Evolutionary conservation across 2,113 vertebrate genomes (phyloP).

Genomic region (Plectropomus leopardus): DNA sequence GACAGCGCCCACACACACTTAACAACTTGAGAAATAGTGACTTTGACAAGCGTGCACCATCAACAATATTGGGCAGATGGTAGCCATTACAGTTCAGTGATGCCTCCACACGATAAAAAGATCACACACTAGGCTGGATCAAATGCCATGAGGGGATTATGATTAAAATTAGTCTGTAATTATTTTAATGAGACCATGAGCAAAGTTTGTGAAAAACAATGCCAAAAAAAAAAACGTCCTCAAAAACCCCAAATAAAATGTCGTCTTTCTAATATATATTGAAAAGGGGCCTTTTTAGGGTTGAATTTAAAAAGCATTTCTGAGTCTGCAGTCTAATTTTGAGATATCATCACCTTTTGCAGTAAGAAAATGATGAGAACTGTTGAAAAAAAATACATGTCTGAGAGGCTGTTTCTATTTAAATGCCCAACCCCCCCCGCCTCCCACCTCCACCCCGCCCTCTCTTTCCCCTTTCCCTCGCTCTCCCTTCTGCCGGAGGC

Average conservation of each 20-base stretch:
- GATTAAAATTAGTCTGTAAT: constrained; percentile 26
- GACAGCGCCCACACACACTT: neutral
- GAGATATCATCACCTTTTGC: neutral
- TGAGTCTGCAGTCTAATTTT: neutral
- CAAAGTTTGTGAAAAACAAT: neutral
- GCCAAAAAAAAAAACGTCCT: neutral
- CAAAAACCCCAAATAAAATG: neutral
- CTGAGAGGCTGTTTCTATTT: constrained; percentile 61
- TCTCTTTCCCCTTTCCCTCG: constrained; percentile 27
- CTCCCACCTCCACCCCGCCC: constrained; percentile 35
- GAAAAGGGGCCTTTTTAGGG: neutral
- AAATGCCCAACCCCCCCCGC: constrained; percentile 30
- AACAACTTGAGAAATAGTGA: constrained; percentile 35
- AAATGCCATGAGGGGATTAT: constrained; percentile 7
- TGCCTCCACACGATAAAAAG: constrained; percentile 40
- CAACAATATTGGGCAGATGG: constrained; percentile 56
- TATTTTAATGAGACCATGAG: constrained; percentile 18
- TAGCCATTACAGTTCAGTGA: constrained; percentile 59
- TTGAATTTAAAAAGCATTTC: neutral
- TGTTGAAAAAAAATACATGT: constrained; percentile 1
- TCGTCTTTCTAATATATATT: neutral
- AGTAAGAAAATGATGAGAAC: constrained; percentile 13
- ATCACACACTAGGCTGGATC: constrained; percentile 54
- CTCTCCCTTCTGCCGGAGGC: constrained; percentile 64
- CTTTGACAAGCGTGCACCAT: constrained; percentile 46